Evolutionary conservation across 1,140 invertebrate genomes (phyloP), one percentile per base, ranked within the genome.

Genomic region (Euwallacea fornicatus): DNA sequence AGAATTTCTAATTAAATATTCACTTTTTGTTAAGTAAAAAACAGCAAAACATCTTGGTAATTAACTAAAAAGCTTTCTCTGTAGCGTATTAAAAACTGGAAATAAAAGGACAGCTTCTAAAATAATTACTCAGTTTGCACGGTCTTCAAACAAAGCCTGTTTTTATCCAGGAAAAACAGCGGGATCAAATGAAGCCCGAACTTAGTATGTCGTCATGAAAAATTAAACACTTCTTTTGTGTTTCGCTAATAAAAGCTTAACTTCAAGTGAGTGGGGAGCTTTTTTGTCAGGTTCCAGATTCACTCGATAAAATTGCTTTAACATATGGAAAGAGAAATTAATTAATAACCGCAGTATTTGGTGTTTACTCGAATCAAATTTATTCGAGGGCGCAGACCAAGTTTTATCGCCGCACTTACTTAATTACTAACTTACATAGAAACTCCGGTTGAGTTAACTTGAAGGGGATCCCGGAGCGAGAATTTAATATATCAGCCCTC

Each of bases 371-470:
- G 8, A 56, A 56, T 56, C 54, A 56, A 56, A 56, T 56, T 56
- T 21, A 56, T 60, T 60, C 58, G 16, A 60, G 13, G 58, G 7
- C 21, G 2, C 13, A 60, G 41, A 9, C 16, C 21, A 60, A 60
- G 58, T 42, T 60, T 60, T 60, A 60, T 60, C 58, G 16, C 10
- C 21, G 41, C 58, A 60, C 58, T 60, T 60, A 60, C 58, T 60
- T 60, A 60, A 60, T 60, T 60, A 60, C 58, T 41, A 56, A 56
- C 54, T 56, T 56, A 56, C n/a, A 56, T 16, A 56, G 54, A 56
- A 60, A 60, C 58, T 60, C 58, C 58, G 58, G 10, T 60, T 60
- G 58, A 60, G 16, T 60, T 60, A 60, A 60, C 58, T 60, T 60
- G 41, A 60, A 60, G 58, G 58, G 41, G 16, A 60, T 41, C 21